phyloP scores from a whole-genome alignment of 2,888 invertebrate genomes.

The Tanypteryx hageni region DNA sequence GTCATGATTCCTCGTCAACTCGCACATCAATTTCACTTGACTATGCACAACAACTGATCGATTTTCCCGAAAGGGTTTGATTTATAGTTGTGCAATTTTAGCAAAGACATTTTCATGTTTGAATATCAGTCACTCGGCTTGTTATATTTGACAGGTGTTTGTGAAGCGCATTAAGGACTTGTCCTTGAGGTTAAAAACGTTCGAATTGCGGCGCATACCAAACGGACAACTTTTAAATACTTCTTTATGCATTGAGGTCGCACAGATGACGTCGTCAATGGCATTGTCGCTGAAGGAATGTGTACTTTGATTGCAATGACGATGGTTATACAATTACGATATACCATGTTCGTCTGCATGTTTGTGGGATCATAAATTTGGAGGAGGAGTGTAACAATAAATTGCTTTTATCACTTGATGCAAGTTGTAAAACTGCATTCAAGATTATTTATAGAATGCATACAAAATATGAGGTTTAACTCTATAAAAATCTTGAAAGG shows the following conservation, averaged over 20 bases:
- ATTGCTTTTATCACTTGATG: too few species aligned
- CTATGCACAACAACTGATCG: neutral
- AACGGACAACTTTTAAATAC: neutral
- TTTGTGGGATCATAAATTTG: too few species aligned
- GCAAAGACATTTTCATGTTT: neutral
- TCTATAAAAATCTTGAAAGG: too few species aligned
- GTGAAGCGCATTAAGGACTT: neutral
- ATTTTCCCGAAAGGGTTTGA: neutral
- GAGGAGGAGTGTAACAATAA: too few species aligned
- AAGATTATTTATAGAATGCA: too few species aligned
- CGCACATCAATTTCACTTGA: neutral
- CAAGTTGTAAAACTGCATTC: too few species aligned
- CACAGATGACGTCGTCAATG: neutral
- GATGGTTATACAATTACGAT: too few species aligned
- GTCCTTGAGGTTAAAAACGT: neutral
- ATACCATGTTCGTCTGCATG: too few species aligned
- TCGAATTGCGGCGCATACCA: constrained; percentile 2
- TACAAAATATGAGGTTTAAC: too few species aligned
- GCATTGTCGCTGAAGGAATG: too few species aligned
- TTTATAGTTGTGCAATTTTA: constrained; percentile 4
- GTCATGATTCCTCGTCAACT: neutral
- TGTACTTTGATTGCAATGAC: too few species aligned
- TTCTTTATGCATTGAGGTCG: neutral
- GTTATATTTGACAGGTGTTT: constrained; percentile 3
- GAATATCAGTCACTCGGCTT: neutral